Percentiles rank a stretch among this genome's conserved stretches.
phyloP scores from a whole-genome alignment of 2,888 invertebrate species.

The Polyploca ridens region DNA sequence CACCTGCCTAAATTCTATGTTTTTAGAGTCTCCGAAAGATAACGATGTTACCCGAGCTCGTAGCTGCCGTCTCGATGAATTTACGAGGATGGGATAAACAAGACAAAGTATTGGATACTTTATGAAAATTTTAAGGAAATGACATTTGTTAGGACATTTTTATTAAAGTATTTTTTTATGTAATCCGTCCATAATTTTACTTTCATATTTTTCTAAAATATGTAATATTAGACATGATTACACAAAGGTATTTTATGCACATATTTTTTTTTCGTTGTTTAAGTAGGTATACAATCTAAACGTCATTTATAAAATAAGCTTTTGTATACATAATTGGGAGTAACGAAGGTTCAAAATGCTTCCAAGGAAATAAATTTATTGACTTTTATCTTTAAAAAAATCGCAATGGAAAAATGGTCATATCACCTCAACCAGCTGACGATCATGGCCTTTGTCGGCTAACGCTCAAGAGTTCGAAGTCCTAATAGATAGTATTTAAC shows the following conservation, averaged over 20 bases:
- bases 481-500: no score
- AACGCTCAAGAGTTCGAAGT: no score
- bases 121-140: conserved; percentile 19
- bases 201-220: neutral
- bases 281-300: no score
- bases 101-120: conserved; percentile 31
- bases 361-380: no score
- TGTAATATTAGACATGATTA: no score
- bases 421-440: no score
- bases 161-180: neutral
- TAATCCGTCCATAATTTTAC: neutral
- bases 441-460: no score
- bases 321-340: no score
- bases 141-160: conserved; percentile 12
- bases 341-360: no score
- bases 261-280: neutral
- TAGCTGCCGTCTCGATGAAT: conserved; percentile 35
- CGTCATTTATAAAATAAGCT: no score
- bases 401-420: no score
- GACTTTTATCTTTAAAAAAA: no score
- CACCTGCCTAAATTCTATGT: conserved; percentile 27
- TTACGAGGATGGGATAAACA: conserved; percentile 33
- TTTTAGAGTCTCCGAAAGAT: conserved; percentile 47
- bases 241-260: neutral
- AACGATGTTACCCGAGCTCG: conserved; percentile 46